These are phyloP conservation scores for Anisognathus igniventris DNA, from an alignment of 2,797 vertebrate genomes.

Conservation along the genomic window DNA sequence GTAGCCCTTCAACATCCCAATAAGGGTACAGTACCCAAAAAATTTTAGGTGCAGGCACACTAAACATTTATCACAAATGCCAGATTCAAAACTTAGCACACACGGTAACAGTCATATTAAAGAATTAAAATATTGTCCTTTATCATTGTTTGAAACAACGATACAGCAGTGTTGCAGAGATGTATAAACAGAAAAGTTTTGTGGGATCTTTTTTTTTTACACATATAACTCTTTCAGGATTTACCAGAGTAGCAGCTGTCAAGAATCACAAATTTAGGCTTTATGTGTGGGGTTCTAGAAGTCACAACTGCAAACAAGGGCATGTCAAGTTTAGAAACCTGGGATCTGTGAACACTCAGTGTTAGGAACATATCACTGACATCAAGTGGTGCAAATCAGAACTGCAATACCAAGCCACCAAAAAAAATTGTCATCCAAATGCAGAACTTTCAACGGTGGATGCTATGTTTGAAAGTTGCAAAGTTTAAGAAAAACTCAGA, in stretches of 20 bases:
- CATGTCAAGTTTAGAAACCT: neutral
- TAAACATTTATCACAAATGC: neutral
- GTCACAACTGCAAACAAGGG: neutral
- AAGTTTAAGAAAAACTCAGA: neutral
- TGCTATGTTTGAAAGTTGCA: neutral
- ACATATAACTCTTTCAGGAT: neutral
- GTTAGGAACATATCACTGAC: conserved; percentile 6
- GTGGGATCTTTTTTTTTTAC: neutral
- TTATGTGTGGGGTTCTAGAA: neutral
- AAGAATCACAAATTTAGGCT: neutral
- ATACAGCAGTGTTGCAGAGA: neutral
- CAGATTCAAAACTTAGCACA: neutral
- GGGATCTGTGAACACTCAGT: neutral
- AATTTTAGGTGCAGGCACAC: neutral
- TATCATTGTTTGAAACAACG: neutral
- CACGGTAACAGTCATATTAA: neutral
- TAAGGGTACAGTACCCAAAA: neutral
- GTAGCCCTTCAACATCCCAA: neutral
- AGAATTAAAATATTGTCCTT: neutral
- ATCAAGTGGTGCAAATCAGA: conserved; percentile 18
- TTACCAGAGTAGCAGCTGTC: neutral
- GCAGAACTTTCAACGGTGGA: fast-evolving
- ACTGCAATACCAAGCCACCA: neutral
- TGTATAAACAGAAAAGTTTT: neutral
- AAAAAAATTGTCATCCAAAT: neutral